Percentiles rank a stretch among this genome's conserved stretches.
Evolutionary conservation across 2,797 vertebrate genomes (phyloP).

Genomic region (Myotis daubentonii): DNA sequence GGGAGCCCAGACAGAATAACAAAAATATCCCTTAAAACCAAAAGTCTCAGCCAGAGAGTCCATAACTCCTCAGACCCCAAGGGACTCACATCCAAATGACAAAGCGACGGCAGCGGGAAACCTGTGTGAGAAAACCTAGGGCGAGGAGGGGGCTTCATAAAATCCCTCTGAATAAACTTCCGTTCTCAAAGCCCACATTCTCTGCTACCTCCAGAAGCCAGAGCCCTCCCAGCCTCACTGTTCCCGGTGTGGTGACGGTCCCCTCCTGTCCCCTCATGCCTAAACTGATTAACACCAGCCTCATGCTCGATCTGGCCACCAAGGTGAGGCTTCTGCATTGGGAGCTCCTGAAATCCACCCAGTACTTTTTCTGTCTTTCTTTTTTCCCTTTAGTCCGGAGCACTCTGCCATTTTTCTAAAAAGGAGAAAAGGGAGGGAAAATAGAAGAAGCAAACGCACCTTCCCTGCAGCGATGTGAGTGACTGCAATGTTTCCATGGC

Average conservation of each 20-base stretch:
- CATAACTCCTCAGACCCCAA: not conserved
- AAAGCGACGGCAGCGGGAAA: not conserved
- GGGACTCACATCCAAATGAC: not conserved
- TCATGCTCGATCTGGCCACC: not conserved
- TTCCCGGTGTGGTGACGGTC: not conserved
- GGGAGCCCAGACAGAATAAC: not conserved
- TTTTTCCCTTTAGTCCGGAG: not conserved
- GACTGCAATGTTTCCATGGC: slow-evolving; percentile 83
- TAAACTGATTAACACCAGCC: not conserved
- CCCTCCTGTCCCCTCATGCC: not conserved
- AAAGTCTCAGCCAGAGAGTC: not conserved
- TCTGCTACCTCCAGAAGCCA: not conserved
- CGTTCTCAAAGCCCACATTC: not conserved
- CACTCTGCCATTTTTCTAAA: slow-evolving; percentile 45
- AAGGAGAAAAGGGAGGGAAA: not conserved
- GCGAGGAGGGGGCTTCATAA: not conserved
- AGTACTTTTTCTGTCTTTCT: not conserved
- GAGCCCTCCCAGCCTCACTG: not conserved
- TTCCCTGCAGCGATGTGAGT: slow-evolving; percentile 68
- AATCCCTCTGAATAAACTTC: not conserved
- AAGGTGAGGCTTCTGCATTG: not conserved
- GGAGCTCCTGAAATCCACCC: not conserved
- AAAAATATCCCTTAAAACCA: not conserved
- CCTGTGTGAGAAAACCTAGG: not conserved
- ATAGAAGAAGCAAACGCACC: not conserved